Evolutionary conservation across 2,888 invertebrate genomes (phyloP).

Genomic region (Ephialtes manifestator): DNA sequence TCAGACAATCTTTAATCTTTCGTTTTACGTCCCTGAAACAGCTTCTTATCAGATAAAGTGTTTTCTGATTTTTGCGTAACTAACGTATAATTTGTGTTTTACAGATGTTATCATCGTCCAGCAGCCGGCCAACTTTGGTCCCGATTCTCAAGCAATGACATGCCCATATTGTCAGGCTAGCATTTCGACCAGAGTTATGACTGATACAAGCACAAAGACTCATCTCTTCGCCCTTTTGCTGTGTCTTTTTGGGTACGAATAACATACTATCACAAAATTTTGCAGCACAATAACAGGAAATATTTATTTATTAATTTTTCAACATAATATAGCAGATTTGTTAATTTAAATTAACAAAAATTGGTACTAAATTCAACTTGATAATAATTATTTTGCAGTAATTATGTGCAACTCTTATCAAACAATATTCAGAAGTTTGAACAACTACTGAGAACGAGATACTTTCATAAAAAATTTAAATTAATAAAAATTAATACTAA

Average conservation of each 20-base stretch:
- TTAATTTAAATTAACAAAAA: too few species aligned
- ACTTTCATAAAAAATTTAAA: too few species aligned
- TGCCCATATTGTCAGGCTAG: slow-evolving; percentile 86
- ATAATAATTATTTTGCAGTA: too few species aligned
- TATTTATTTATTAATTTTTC: too few species aligned
- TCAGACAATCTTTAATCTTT: not conserved
- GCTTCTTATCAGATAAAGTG: not conserved
- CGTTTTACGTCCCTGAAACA: not conserved
- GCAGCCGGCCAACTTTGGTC: slow-evolving; percentile 78
- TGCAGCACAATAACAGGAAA: not conserved
- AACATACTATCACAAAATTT: slow-evolving; percentile 17
- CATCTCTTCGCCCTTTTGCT: slow-evolving; percentile 86
- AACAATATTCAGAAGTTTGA: too few species aligned
- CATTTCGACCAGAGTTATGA: slow-evolving; percentile 84
- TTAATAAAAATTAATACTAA: too few species aligned
- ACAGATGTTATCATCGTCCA: slow-evolving; percentile 74
- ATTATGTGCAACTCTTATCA: too few species aligned
- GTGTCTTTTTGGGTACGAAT: slow-evolving; percentile 85
- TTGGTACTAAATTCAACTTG: too few species aligned
- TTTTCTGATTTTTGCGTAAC: not conserved
- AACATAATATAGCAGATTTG: too few species aligned
- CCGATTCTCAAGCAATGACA: slow-evolving; percentile 82
- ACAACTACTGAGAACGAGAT: too few species aligned
- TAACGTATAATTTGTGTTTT: slow-evolving; percentile 32
- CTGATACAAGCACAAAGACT: slow-evolving; percentile 86